Percentiles rank a stretch among this genome's conserved stretches.
These are phyloP conservation scores for Junonia oenone DNA, from an alignment of 2,888 invertebrate genomes.

Conservation along the genomic window DNA sequence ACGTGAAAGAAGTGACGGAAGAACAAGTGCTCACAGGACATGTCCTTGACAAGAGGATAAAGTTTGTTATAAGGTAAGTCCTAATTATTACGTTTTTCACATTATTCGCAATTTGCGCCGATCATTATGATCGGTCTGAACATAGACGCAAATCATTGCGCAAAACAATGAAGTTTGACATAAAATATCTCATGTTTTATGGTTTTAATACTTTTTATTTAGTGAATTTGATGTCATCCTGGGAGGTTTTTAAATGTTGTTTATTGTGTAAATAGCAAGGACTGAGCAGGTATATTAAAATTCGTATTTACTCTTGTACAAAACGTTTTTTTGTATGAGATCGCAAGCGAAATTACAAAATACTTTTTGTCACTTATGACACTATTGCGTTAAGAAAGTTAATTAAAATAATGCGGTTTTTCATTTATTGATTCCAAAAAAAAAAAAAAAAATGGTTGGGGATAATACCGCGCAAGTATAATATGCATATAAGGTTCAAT, in stretches of 20 bases:
- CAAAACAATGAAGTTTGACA: too few relatives aligned
- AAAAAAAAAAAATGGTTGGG: too few relatives aligned
- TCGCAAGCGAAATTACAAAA: slow-evolving; percentile 50
- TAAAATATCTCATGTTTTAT: too few relatives aligned
- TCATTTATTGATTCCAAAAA: too few relatives aligned
- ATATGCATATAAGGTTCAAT: too few relatives aligned
- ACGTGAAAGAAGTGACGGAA: slow-evolving; percentile 43
- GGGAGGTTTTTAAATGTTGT: slow-evolving; percentile 2
- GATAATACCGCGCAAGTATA: too few relatives aligned
- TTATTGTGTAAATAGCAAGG: slow-evolving; percentile 25
- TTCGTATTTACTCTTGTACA: slow-evolving; percentile 52
- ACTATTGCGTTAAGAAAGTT: too few relatives aligned
- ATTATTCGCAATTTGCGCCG: too few relatives aligned
- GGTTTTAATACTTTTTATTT: too few relatives aligned
- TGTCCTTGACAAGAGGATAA: slow-evolving; percentile 49
- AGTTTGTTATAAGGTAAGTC: slow-evolving; percentile 60
- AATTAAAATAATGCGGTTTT: too few relatives aligned
- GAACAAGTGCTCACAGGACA: slow-evolving; percentile 44
- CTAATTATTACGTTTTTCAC: too few relatives aligned
- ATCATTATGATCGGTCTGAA: not conserved
- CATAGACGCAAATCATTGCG: not conserved
- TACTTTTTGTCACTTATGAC: too few relatives aligned
- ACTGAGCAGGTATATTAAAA: slow-evolving; percentile 44
- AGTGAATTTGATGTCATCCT: slow-evolving; percentile 5
- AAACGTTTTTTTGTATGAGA: slow-evolving; percentile 35